phyloP scores from a whole-genome alignment of 1,140 invertebrate species.

The Drosophila ogumai region DNA sequence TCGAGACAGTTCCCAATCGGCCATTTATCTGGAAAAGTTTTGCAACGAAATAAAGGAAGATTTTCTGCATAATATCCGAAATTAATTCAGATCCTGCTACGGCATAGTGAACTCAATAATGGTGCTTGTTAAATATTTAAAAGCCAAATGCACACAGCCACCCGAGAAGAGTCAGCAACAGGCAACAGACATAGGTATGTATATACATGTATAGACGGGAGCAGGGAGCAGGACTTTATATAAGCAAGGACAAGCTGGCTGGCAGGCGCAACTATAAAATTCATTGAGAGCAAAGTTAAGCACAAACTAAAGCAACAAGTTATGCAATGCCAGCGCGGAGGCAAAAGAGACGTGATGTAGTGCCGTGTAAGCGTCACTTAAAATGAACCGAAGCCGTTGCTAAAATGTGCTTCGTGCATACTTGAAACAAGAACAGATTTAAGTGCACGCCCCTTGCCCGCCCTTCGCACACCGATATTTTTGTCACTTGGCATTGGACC shows the following conservation, averaged over 20 bases:
- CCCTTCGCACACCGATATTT: slow-evolving; percentile 55
- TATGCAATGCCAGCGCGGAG: slow-evolving; percentile 27
- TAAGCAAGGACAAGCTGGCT: slow-evolving; percentile 46
- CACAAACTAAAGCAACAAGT: slow-evolving; percentile 73
- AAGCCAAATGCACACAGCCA: slow-evolving; percentile 56
- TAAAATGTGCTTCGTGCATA: slow-evolving; percentile 68
- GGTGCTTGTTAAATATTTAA: slow-evolving; percentile 74
- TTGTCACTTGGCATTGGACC: slow-evolving; percentile 61
- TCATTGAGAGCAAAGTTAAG: slow-evolving; percentile 82
- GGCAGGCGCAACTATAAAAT: slow-evolving; percentile 76
- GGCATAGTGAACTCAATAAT: slow-evolving; percentile 68
- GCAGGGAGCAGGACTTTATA: slow-evolving; percentile 40
- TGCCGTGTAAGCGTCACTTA: slow-evolving; percentile 79
- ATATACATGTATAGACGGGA: slow-evolving; percentile 2
- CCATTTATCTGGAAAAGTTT: slow-evolving; percentile 34
- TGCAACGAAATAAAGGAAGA: slow-evolving; percentile 14
- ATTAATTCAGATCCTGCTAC: slow-evolving; percentile 60
- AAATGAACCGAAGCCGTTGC: slow-evolving; percentile 62
- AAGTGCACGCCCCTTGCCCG: slow-evolving; percentile 54
- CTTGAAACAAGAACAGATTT: slow-evolving; percentile 78
- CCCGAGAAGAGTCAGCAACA: slow-evolving; percentile 19
- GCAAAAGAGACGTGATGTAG: slow-evolving; percentile 38
- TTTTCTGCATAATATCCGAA: slow-evolving; percentile 43
- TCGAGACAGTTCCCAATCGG: slow-evolving; percentile 2
- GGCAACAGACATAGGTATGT: slow-evolving; percentile 18